Evolutionary conservation across 2,888 invertebrate species (phyloP).

Genomic region (Leucozona laternaria): DNA sequence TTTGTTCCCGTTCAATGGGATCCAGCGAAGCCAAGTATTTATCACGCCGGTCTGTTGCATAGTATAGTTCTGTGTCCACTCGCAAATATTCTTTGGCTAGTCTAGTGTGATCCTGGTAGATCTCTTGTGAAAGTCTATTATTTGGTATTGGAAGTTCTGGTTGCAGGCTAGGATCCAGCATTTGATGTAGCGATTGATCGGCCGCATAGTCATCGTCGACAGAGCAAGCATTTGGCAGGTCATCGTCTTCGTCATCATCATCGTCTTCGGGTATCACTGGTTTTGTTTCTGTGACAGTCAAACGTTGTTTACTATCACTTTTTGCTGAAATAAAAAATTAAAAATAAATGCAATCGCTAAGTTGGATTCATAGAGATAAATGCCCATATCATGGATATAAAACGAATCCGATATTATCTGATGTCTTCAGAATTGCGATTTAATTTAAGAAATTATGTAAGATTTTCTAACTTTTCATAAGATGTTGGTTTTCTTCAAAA

Average conservation of each 20-base stretch:
- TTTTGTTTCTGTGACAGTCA: slow-evolving; percentile 82
- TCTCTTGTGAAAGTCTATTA: slow-evolving; percentile 91
- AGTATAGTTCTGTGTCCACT: slow-evolving; percentile 93
- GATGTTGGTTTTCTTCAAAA: too few relatives aligned
- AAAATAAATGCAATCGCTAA: not conserved
- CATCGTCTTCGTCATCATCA: slow-evolving; percentile 76
- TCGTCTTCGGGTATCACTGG: slow-evolving; percentile 79
- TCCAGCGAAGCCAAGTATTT: slow-evolving; percentile 86
- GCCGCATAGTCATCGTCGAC: slow-evolving; percentile 78
- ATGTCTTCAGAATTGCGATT: not conserved
- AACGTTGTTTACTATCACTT: slow-evolving; percentile 82
- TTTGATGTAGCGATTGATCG: slow-evolving; percentile 87
- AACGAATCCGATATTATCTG: not conserved
- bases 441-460: not conserved
- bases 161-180: slow-evolving; percentile 91
- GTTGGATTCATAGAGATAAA: not conserved
- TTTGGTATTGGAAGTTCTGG: slow-evolving; percentile 93
- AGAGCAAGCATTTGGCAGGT: slow-evolving; percentile 58
- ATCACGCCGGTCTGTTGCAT: slow-evolving; percentile 91
- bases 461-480: too few relatives aligned
- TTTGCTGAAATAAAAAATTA: slow-evolving; percentile 80
- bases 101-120: slow-evolving; percentile 95
- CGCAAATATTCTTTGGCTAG: slow-evolving; percentile 94
- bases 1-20: slow-evolving; percentile 80
- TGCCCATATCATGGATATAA: not conserved